These are phyloP conservation scores for Phocoena phocoena DNA, from an alignment of 2,113 vertebrate species.

Conservation along the genomic window DNA sequence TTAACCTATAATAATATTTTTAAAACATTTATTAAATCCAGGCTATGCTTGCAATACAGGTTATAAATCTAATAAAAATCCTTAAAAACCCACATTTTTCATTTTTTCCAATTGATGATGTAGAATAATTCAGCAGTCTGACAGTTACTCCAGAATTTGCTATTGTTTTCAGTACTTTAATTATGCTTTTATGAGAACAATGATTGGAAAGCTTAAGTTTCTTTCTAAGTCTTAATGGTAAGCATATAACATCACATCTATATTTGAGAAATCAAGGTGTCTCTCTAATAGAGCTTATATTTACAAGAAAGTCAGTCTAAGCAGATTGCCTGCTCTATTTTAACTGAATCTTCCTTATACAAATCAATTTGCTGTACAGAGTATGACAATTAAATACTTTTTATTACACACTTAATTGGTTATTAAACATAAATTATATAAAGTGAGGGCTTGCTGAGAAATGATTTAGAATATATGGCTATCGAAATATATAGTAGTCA, in stretches of 20 bases:
- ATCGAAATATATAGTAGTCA: not conserved
- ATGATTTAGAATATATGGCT: not conserved
- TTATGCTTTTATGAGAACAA: not conserved
- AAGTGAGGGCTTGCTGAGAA: not conserved
- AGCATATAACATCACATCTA: not conserved
- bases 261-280: not conserved
- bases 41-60: not conserved
- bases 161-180: not conserved
- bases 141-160: not conserved
- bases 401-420: not conserved
- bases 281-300: not conserved
- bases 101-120: not conserved
- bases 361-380: not conserved
- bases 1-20: not conserved
- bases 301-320: constrained; percentile 9
- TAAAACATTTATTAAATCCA: not conserved
- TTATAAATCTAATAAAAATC: not conserved
- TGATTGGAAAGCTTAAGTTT: not conserved
- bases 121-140: not conserved
- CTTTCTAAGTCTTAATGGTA: not conserved
- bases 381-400: not conserved
- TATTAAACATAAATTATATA: not conserved
- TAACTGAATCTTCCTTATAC: not conserved
- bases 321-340: not conserved
- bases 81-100: not conserved